A percentile compares a stretch with the other conserved stretches of the same genome.
Conservation (phyloP, 2,888 invertebrate genomes). For the Drymonia ruficornis region DNA sequence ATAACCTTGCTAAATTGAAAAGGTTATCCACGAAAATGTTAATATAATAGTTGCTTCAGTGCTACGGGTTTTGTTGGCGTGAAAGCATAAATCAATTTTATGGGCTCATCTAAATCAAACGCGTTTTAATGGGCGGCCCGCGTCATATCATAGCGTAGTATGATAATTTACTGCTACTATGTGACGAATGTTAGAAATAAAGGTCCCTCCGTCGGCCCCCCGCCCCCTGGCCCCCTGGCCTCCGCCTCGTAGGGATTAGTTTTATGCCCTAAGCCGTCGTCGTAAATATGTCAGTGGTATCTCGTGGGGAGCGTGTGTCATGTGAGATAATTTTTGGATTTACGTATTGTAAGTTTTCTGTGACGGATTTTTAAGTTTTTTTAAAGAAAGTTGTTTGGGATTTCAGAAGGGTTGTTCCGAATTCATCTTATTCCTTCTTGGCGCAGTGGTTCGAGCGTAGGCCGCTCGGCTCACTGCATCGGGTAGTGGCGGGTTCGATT, state of each 20-base stretch:
- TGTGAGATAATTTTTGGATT: constrained; percentile 80
- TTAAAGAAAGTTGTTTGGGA: background rate
- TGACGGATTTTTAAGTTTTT: constrained; percentile 24
- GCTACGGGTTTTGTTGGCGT: constrained; percentile 84
- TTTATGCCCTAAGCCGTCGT: constrained; percentile 79
- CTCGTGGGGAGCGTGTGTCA: constrained; percentile 67
- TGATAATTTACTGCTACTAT: constrained; percentile 85
- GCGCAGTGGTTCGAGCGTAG: too few relatives aligned
- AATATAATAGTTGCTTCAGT: constrained; percentile 85
- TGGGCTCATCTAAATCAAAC: constrained; percentile 86
- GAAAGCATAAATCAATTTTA: constrained; percentile 86
- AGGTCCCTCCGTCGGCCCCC: constrained; percentile 67
- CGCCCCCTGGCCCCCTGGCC: constrained; percentile 39
- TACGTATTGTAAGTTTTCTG: constrained; percentile 54
- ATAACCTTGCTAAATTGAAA: constrained; percentile 68
- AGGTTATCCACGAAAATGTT: constrained; percentile 85
- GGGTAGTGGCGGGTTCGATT: too few relatives aligned
- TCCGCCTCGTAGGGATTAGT: constrained; percentile 70
- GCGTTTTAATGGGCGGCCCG: constrained; percentile 85
- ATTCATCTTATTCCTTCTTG: too few relatives aligned
- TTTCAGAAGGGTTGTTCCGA: background rate
- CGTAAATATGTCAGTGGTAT: constrained; percentile 83
- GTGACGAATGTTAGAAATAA: constrained; percentile 86
- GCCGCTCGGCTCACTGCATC: too few relatives aligned
- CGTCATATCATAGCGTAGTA: constrained; percentile 85